Evolutionary conservation across 2,113 vertebrate species (phyloP), one percentile per base, ranked within the genome.

Genomic region (Lipotes vexillifer): DNA sequence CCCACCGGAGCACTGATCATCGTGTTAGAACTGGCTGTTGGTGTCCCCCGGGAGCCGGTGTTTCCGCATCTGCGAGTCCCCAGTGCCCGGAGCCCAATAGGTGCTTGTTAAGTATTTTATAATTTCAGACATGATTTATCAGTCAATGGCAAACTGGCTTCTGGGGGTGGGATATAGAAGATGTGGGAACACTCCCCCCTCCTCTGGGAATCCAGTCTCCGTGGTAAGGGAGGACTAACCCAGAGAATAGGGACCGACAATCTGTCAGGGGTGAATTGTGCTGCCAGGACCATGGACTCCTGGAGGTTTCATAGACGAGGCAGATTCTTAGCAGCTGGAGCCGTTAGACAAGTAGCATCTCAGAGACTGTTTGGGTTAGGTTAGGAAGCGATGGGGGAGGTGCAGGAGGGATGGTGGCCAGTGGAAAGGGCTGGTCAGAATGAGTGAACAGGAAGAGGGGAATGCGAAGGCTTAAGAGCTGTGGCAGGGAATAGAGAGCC

Each of bases 251-350:
- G 44, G 57, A 59, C 57, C 6, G 4, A 6, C 1, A 1, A 0
- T 20, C 46, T 27, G 18, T n/a, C 17, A n/a, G n/a, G 33, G 57
- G 27, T 66, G 57, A 46, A 11, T 8, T 0, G 0, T 29, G 25
- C 8, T 6, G 13, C 46, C 46, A 0, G 20, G 63, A 77, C 5
- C 5, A 6, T 3, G 31, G 61, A 27, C 0, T 14, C 52, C 38
- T 81, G 65, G 11, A 29, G 63, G 10, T 74, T 59, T 71, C 38
- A n/a, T 38, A 33, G 33, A 44, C 0, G 3, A 82, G 52, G 25
- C 44, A 41, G 49, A 20, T 65, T 72, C 25, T 3, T 8, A 10
- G 59, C 2, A 63, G 36, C 31, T 59, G 23, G n/a, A 82, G 57
- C 74, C 18, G 0, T 57, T 33, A 66, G 75, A 25, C 12, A 10